A percentile compares a stretch with the other conserved stretches of the same genome.
phyloP scores from a whole-genome alignment of 2,888 invertebrate species.

The Diarsia mendica region DNA sequence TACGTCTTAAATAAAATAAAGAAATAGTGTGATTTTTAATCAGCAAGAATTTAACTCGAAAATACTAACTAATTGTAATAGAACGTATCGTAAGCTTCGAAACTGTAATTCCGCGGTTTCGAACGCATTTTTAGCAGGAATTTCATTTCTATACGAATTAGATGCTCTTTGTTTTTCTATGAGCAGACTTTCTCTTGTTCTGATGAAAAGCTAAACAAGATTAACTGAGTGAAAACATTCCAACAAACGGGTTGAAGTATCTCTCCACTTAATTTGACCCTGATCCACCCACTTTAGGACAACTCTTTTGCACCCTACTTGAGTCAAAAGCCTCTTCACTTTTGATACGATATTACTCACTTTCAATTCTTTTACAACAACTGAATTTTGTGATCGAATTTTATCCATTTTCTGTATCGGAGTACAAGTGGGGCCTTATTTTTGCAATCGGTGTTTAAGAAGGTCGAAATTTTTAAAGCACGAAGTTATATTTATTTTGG shows the following conservation, averaged over 20 bases:
- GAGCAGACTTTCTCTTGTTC: neutral
- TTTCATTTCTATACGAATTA: neutral
- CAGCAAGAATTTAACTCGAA: neutral
- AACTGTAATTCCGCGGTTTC: neutral
- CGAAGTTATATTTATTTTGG: neutral
- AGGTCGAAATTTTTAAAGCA: neutral
- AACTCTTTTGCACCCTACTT: constrained; percentile 3
- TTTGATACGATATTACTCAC: constrained; percentile 4
- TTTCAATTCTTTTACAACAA: neutral
- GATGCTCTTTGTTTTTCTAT: neutral
- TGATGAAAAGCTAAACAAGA: neutral
- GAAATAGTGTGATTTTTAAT: too few relatives aligned
- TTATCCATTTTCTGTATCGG: neutral
- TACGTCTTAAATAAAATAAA: too few relatives aligned
- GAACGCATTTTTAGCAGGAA: neutral
- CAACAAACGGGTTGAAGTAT: neutral
- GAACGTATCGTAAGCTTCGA: neutral
- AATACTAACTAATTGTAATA: neutral
- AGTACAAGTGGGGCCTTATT: neutral
- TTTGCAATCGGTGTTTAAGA: neutral
- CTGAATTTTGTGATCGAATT: neutral
- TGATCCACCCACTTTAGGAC: neutral
- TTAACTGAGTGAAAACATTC: neutral
- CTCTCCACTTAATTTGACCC: constrained; percentile 4
- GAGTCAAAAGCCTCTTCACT: constrained; percentile 7